Base-by-base conservation (phyloP, 2,113 vertebrate species). In the Pseudopipra pipra region DNA sequence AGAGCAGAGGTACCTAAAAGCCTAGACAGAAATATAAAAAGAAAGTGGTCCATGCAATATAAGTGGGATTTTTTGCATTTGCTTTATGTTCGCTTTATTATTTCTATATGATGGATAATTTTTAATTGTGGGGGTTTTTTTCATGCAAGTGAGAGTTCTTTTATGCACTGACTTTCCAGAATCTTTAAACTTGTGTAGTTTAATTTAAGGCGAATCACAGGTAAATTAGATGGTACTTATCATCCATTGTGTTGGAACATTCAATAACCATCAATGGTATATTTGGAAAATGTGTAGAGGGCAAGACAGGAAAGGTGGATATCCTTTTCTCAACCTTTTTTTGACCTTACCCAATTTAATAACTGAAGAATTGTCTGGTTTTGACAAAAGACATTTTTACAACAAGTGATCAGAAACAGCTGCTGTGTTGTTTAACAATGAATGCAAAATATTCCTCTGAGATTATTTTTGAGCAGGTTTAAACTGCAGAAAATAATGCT, bases 221-320 rank as follows among this genome's bases (percentile, higher is more conserved):
- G 81, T 89, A 79, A 93, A 33, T 87, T 73, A 85, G 88, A 90
- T 59, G 67, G 46, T 67, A 35, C 74, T n/a, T 85, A 35, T 7
- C 8, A 35, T 76, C 46, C 58, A 66, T 79, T 90, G 89, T 94
- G n/a, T 91, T 87, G 67, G 51, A 73, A 58, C 14, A 41, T 35
- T 47, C 11, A 20, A 67, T 90, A 83, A 46, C 33, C 9, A 35
- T 76, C 81, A 74, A 18, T 30, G 35, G 8, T 93, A 83, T 85
- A 83, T 94, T 85, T 96, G 91, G 89, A 90, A 94, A 94, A 89
- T 19, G 25, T 55, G 14, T 67, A 85, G 75, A 87, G 25, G 24
- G 78, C 59, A 80, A 90, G 93, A 77, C 89, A 95, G 85, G 78
- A 96, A 95, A 96, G 85, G 91, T 95, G 81, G 77, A 80, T 96